phyloP scores from a whole-genome alignment of 2,113 vertebrate species.

The Carassius carassius region DNA sequence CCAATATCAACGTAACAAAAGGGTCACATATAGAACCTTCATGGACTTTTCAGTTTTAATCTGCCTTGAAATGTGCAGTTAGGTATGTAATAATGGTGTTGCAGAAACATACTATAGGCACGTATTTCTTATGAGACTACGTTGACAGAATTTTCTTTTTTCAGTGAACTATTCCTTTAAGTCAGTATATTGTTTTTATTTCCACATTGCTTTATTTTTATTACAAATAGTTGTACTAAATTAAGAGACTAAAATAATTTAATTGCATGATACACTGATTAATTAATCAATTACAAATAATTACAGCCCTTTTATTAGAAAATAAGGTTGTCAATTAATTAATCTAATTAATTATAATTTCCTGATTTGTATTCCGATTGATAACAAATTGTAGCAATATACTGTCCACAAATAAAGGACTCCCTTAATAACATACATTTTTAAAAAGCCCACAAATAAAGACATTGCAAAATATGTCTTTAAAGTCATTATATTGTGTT shows the following conservation, averaged over 20 bases:
- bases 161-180: too few species aligned
- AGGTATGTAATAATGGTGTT: too few species aligned
- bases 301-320: not conserved
- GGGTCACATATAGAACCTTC: too few species aligned
- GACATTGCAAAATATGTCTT: not conserved
- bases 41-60: too few species aligned
- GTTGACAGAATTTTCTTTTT: too few species aligned
- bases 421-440: not conserved
- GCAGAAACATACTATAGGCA: too few species aligned
- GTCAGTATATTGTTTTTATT: too few species aligned
- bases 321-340: not conserved
- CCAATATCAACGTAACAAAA: too few species aligned
- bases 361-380: not conserved
- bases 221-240: not conserved
- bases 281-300: not conserved
- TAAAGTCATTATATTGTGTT: not conserved
- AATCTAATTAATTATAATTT: not conserved
- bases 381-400: not conserved
- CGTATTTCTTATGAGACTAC: too few species aligned
- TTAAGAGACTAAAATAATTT: not conserved
- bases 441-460: not conserved
- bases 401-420: too few species aligned
- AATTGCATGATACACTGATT: not conserved
- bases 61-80: too few species aligned
- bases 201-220: not conserved